Base-by-base conservation (phyloP, 2,888 invertebrate species). In the Elysia crispata region DNA sequence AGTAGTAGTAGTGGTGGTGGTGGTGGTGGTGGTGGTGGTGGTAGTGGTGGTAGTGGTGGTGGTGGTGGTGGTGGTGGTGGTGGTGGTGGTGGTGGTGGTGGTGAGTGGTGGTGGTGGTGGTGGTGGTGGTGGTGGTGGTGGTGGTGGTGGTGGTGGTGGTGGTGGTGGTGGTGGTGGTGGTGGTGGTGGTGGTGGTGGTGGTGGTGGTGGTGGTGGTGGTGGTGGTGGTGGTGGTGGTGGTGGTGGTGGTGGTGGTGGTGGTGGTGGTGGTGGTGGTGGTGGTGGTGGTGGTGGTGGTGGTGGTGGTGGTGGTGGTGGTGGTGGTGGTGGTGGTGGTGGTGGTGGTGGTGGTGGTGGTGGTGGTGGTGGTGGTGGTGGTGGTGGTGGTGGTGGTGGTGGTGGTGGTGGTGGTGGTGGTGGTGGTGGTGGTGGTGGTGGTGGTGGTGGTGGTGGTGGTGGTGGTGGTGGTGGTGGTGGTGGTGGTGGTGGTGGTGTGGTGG, bases 221-320 rank as follows among this genome's bases (percentile, higher is more conserved):
- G 49, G 77, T 41, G 74, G 25, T 54, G 18, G 54, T 54, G 18
- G 54, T 54, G 18, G 54, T 54, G 18, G 54, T 54, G 18, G 18
- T 54, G 18, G 54, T 54, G 18, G 54, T 54, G 18, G 13, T 54
- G 18, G 54, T 18, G 18, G 18, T 54, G 18, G n/a, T 13, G 1
- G 60, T 28, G 18, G 54, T 18, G 18, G 54, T 18, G 18, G 54
- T 18, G 18, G 54, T 18, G 18, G 54, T 18, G 31, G 31, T 50
- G 18, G n/a, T 74, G 25, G 31, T 57, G 28, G 31, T 57, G 25
- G 31, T 74, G 28, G n/a, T 74, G 31, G 66, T 77, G 79, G 77
- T 79, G 79, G 77, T 77, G 54, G 77, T 79, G 54, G 77, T 79
- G 79, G 77, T 79, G 79, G 77, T 79, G 79, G 11, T 79, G 79